Percentiles rank a stretch among this genome's conserved stretches.
Conservation (phyloP, 2,797 vertebrate species). For the Lithobates pipiens region DNA sequence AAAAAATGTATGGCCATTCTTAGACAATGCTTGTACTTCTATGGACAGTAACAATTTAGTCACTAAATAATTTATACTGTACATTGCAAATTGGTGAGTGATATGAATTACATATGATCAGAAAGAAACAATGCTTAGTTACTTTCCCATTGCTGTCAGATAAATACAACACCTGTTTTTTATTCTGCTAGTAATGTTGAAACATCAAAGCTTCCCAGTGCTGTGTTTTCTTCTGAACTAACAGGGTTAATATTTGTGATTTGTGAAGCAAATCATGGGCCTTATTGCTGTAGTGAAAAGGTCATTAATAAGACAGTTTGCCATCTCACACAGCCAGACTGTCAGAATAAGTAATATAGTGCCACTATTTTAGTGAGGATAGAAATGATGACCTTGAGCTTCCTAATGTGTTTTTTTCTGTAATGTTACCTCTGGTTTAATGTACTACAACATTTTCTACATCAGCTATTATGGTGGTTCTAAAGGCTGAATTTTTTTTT, state of each 20-base stretch:
- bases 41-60: too few species aligned
- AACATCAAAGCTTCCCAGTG: not conserved
- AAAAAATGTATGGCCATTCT: too few species aligned
- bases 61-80: too few species aligned
- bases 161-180: not conserved
- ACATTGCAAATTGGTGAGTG: too few species aligned
- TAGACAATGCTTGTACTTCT: too few species aligned
- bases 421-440: not conserved
- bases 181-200: not conserved
- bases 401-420: not conserved
- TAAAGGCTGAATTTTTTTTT: too few species aligned
- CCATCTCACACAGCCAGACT: not conserved
- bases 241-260: slow-evolving; percentile 9
- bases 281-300: slow-evolving; percentile 5
- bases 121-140: too few species aligned
- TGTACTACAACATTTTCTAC: not conserved
- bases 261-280: not conserved
- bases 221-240: not conserved
- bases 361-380: not conserved
- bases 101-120: too few species aligned
- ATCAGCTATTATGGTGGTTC: too few species aligned
- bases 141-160: too few species aligned
- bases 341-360: not conserved
- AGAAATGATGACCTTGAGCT: not conserved
- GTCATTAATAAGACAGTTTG: not conserved